Base-by-base conservation (phyloP, 2,888 invertebrate species). In the Achlya flavicornis region DNA sequence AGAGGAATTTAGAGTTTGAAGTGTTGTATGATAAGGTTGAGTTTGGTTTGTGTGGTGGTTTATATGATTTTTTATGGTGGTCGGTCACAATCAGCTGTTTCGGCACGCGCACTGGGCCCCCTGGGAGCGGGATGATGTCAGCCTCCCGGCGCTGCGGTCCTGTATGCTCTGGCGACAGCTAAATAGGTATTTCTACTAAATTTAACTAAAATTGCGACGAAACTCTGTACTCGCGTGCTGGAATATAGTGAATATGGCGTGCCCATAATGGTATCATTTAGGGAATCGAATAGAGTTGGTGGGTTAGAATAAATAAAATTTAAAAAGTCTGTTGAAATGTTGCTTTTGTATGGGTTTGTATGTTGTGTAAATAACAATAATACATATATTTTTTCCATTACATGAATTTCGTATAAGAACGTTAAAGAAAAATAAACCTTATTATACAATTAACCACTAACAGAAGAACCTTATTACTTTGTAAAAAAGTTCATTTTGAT, bases 11-110 rank as follows among this genome's bases (percentile, higher is more conserved):
- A 35, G 41, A 58, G 65, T 64, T 67, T 76, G 73, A 62, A 3
- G 4, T 38, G 61, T 26, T 60, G 41, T 41, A 12, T 63, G 61
- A 48, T 76, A 67, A 62, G 3, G 4, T 7, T 16, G 19, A 12
- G 53, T 68, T 71, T 78, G 84, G 4, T 71, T 14, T 46, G 73
- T 77, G 60, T 57, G 53, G 64, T 48, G 63, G 70, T 79, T 81
- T 81, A 80, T 84, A 82, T 78, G 75, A 78, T 87, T 91, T 92
- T 91, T 93, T 92, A 91, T 90, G 88, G 87, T 87, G 87, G 88
- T 85, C 85, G 86, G 80, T 77, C 81, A 89, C 89, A 92, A 92
- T 93, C 93, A 93, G 93, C 93, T 93, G 93, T 92, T 91, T 86
- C 83, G 90, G 91, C 91, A 91, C 92, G 90, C 90, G 46, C 46